Conservation (phyloP, 2,113 vertebrate genomes). For the Dipodomys spectabilis region DNA sequence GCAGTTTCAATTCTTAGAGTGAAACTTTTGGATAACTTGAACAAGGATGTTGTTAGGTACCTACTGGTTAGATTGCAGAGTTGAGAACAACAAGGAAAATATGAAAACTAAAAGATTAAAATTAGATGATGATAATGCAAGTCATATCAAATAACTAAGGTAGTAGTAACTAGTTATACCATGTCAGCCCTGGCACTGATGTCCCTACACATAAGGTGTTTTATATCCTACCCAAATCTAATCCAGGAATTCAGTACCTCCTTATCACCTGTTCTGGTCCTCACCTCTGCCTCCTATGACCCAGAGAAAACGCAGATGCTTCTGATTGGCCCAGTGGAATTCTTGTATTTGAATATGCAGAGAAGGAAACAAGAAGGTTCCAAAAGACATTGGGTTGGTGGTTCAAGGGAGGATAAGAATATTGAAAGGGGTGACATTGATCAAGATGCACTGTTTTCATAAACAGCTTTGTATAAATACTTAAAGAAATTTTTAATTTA, state of each 20-base stretch:
- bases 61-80: neutral
- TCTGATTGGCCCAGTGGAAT: neutral
- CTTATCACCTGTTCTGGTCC: neutral
- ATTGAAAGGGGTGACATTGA: too few relatives aligned
- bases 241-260: neutral
- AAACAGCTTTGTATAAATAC: too few relatives aligned
- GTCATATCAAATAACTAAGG: neutral
- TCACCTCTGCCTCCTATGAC: neutral
- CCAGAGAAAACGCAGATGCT: fast-evolving
- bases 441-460: too few relatives aligned
- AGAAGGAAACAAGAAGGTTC: neutral
- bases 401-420: too few relatives aligned
- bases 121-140: neutral
- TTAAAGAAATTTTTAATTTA: too few relatives aligned
- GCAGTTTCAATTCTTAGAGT: neutral
- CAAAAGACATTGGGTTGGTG: neutral
- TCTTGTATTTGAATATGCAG: neutral
- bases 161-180: neutral
- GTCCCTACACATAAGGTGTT: neutral
- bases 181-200: too few relatives aligned
- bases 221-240: neutral
- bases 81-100: neutral
- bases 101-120: neutral
- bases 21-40: neutral
- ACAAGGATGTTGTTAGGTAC: neutral